A percentile compares a stretch with the other conserved stretches of the same genome.
Evolutionary conservation across 2,797 vertebrate species (phyloP).

Genomic region (Acipenser oxyrinchus): DNA sequence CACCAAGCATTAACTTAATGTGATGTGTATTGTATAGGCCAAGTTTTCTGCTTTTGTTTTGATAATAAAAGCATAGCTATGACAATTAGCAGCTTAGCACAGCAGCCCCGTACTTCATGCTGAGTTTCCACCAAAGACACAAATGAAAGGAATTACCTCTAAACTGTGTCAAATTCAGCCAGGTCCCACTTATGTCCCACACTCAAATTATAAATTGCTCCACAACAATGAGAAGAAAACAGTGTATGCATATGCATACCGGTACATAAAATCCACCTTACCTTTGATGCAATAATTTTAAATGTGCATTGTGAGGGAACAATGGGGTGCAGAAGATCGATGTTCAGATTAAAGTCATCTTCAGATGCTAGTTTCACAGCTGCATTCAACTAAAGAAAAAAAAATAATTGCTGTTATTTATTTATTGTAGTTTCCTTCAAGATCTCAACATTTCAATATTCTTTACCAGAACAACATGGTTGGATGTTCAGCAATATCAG

Average conservation of each 20-base stretch:
- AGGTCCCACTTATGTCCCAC: no score
- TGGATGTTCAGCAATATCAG: no score
- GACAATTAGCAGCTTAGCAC: conserved; percentile 50
- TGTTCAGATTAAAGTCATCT: conserved; percentile 68
- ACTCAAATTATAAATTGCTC: no score
- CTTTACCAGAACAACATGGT: no score
- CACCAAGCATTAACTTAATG: no score
- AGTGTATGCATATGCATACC: no score
- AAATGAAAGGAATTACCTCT: conserved; percentile 7
- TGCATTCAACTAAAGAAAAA: conserved; percentile 62
- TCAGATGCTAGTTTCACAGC: conserved; percentile 70
- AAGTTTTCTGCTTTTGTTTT: no score
- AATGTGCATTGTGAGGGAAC: conserved; percentile 80
- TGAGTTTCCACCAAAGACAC: conserved; percentile 38
- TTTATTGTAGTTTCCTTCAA: no score
- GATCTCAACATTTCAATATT: no score
- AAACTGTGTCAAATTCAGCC: no score
- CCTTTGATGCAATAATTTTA: conserved; percentile 90
- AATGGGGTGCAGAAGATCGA: conserved; percentile 76
- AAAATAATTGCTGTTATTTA: neutral
- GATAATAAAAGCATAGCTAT: conserved; percentile 13
- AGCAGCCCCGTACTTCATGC: conserved; percentile 40
- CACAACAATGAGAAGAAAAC: no score
- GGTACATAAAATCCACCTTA: conserved; percentile 30
- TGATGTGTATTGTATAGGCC: no score